These are phyloP conservation scores for Phasianus colchicus DNA, from an alignment of 2,113 vertebrate species.

Conservation along the genomic window DNA sequence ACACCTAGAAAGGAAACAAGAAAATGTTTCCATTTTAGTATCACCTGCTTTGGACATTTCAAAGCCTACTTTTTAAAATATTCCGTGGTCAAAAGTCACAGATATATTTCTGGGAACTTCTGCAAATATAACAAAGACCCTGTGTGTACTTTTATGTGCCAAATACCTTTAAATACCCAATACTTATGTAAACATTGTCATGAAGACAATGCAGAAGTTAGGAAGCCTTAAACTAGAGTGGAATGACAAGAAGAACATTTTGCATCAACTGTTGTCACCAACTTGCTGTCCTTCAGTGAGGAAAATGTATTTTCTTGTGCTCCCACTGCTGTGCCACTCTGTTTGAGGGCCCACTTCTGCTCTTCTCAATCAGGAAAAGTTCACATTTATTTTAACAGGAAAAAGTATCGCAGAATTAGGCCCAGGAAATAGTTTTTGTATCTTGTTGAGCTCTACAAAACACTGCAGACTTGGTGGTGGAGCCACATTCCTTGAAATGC, in stretches of 20 bases:
- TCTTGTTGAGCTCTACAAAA: not conserved
- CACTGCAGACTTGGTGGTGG: not conserved
- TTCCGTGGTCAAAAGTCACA: not conserved
- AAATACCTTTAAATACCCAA: not conserved
- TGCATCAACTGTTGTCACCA: not conserved
- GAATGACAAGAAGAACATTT: not conserved
- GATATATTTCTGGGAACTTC: not conserved
- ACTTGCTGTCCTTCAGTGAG: not conserved
- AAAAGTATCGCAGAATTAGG: not conserved
- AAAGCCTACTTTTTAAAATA: not conserved
- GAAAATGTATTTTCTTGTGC: fast-evolving
- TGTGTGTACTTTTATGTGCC: not conserved
- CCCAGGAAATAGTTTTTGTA: not conserved
- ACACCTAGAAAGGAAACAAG: not conserved
- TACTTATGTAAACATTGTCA: fast-evolving
- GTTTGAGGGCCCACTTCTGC: fast-evolving
- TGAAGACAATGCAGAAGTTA: not conserved
- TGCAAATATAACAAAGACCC: not conserved
- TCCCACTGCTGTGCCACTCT: fast-evolving
- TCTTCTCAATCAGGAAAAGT: not conserved
- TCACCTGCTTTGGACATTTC: not conserved
- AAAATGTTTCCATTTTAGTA: not conserved
- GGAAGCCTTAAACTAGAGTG: not conserved
- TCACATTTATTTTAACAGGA: fast-evolving
- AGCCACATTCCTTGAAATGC: not conserved